Base-by-base conservation (phyloP, 2,797 vertebrate species). In the Uromys caudimaculatus region DNA sequence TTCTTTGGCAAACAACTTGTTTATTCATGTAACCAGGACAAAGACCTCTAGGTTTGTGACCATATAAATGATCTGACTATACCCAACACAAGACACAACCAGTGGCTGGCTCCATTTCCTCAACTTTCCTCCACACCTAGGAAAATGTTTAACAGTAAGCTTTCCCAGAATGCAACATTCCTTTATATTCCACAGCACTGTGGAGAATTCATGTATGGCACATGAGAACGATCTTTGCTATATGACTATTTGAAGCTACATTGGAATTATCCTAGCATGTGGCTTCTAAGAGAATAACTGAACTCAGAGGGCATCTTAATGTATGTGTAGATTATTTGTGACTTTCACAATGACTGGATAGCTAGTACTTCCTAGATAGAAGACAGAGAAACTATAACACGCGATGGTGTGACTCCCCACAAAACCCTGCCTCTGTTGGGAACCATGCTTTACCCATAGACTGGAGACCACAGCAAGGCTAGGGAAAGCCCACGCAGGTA, bases 1-100 rank as follows among this genome's bases (percentile, higher is more conserved):
- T 93, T 91, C 54, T 90, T 50, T 60, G 27, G 75, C 77, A 44
- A 92, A 85, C 2, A 95, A 29, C 19, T 78, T 75, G 47, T 69
- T 93, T 77, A 94, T 52, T 96, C 38, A 84, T 60, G 23, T 85
- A 67, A 41, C 82, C 11, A 13, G 54, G 27, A 77, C 75, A 73
- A 85, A 16, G 29, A 67, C 82, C 44, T 41, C 41, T 78, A 52
- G 27, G 69, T 95, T 62, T 88, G 58, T 89, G n/a, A 50, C 27
- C 2, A 11, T 77, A 79, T 44, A 93, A 91, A 41, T 89, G 81
- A 32, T 32, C 9, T 75, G 44, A 75, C 71, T 71, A 17, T 52
- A 23, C 5, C 7, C n/a, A 50, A 89, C 50, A 91, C 44, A 47
- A 94, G 67, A 69, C 41, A 75, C 27, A 91, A 52, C 77, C 1